Evolutionary conservation across 2,797 vertebrate genomes (phyloP).

Genomic region (Myiothlypis coronata): DNA sequence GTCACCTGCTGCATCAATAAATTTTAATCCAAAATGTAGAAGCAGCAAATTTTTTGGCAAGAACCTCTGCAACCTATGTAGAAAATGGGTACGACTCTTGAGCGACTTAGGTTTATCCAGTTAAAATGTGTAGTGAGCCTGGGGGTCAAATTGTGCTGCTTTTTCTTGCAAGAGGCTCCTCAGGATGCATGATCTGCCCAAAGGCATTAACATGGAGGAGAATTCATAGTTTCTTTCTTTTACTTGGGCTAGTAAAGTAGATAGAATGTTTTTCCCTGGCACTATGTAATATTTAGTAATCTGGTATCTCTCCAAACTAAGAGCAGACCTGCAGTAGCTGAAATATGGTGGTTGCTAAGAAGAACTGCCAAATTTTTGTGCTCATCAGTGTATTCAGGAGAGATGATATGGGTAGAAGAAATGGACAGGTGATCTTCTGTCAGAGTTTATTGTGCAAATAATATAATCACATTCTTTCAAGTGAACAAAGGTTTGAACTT

Average conservation of each 20-base stretch:
- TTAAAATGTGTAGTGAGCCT: neutral
- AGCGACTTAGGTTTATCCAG: neutral
- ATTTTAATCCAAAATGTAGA: conserved; percentile 42
- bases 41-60: conserved; percentile 12
- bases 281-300: neutral
- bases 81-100: neutral
- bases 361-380: neutral
- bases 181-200: neutral
- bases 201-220: neutral
- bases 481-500: neutral
- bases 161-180: neutral
- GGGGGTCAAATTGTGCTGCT: neutral
- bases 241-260: neutral
- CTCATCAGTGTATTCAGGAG: neutral
- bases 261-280: neutral
- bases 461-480: neutral
- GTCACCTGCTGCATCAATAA: conserved; percentile 47
- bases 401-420: neutral
- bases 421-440: neutral
- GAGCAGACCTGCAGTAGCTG: neutral
- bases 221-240: neutral
- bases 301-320: neutral
- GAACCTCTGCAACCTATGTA: neutral
- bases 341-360: neutral
- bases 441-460: neutral